A percentile compares a stretch with the other conserved stretches of the same genome.
Evolutionary conservation across 2,113 vertebrate species (phyloP).

Genomic region (Percina caprodes): DNA sequence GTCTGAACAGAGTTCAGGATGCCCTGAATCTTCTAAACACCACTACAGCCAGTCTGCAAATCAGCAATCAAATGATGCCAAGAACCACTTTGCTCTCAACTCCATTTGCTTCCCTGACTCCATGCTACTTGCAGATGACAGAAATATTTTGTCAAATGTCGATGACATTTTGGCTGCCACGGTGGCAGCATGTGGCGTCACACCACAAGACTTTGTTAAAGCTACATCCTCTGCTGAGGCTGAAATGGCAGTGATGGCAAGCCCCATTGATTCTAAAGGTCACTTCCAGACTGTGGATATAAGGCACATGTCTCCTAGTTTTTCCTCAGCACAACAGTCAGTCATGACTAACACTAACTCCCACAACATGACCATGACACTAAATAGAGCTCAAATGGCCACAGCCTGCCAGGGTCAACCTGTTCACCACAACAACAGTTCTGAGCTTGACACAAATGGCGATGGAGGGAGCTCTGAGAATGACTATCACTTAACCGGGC

Average conservation of each 20-base stretch:
- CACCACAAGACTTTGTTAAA: conserved; percentile 95
- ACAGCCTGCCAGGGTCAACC: conserved; percentile 86
- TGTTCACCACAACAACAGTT: conserved; percentile 81
- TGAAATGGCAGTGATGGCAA: conserved; percentile 86
- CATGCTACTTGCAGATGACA: conserved; percentile 94
- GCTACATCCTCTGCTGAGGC: conserved; percentile 86
- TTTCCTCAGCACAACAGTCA: conserved; percentile 85
- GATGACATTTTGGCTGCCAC: conserved; percentile 98
- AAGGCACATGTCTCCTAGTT: conserved; percentile 88
- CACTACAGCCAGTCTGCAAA: conserved; percentile 88
- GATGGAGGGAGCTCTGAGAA: conserved; percentile 83
- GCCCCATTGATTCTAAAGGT: conserved; percentile 86
- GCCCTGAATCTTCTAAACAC: conserved; percentile 89
- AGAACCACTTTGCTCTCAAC: conserved; percentile 95
- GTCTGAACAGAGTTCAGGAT: conserved; percentile 87
- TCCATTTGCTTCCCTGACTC: conserved; percentile 97
- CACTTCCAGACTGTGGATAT: conserved; percentile 89
- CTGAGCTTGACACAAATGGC: conserved; percentile 86
- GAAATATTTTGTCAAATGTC: conserved; percentile 96
- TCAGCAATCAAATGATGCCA: conserved; percentile 87
- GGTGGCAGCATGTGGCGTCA: conserved; percentile 94
- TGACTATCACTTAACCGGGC: conserved; percentile 83
- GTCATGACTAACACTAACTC: conserved; percentile 87
- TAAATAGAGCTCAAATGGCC: conserved; percentile 89
- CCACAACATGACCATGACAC: conserved; percentile 86